These are phyloP conservation scores for Drosophila carrolli DNA, from an alignment of 1,140 invertebrate species.

Conservation along the genomic window DNA sequence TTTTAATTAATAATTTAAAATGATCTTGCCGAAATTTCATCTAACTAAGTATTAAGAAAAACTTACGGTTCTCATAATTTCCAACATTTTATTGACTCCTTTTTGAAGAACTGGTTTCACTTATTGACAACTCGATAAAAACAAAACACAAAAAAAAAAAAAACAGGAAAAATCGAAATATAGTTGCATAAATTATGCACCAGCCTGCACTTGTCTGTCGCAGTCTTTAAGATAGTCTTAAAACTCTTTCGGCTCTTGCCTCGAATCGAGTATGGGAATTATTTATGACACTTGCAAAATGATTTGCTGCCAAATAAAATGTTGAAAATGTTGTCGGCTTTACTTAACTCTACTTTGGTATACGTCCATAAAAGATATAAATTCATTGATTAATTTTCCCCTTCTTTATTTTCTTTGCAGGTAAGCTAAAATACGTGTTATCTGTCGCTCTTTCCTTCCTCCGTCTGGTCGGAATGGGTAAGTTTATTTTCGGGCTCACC, in stretches of 20 bases:
- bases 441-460: neutral
- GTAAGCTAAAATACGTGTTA: slow-evolving; percentile 66
- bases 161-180: slow-evolving; percentile 19
- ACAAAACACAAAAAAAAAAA: neutral
- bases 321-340: slow-evolving; percentile 34
- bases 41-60: neutral
- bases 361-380: slow-evolving; percentile 31
- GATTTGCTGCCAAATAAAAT: slow-evolving; percentile 62
- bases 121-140: slow-evolving; percentile 5
- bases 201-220: slow-evolving; percentile 54
- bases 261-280: slow-evolving; percentile 39
- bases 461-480: slow-evolving; percentile 7
- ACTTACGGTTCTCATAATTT: slow-evolving; percentile 16
- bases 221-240: slow-evolving; percentile 17
- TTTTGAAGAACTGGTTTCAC: slow-evolving; percentile 31
- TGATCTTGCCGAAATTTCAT: neutral
- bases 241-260: slow-evolving; percentile 19
- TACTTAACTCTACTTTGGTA: slow-evolving; percentile 31
- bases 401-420: slow-evolving; percentile 57
- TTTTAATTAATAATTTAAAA: no score
- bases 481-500: slow-evolving; percentile 41
- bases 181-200: slow-evolving; percentile 66
- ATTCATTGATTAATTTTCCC: slow-evolving; percentile 66
- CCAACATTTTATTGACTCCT: slow-evolving; percentile 17
- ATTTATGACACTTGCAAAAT: slow-evolving; percentile 68